Evolutionary conservation across 2,797 vertebrate species (phyloP), one percentile per base, ranked within the genome.

Genomic region (Gorsachius magnificus): DNA sequence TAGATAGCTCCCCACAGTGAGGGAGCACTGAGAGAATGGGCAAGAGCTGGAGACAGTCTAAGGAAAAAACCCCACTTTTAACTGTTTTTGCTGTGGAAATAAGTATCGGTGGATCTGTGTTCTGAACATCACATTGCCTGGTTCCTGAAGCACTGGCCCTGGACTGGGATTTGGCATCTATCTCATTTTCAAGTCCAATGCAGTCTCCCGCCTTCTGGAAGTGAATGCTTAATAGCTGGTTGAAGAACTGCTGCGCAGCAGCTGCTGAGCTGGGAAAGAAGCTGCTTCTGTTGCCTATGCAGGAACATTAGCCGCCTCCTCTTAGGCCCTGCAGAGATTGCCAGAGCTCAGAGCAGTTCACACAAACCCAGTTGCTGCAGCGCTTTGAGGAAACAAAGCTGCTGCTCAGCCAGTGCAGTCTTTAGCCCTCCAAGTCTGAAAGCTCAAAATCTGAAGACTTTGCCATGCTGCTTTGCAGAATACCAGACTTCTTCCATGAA

Each of bases 381-480:
- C 64, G 48, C 64, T 93, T 88, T 80, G 51, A 74, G 54, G 77
- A 77, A 64, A 6, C 36, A 85, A 87, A 92, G 51, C 50, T 81
- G 51, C 50, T 78, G 33, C 76, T 78, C 56, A 60, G 57, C 58
- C 53, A 68, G 61, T 48, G 46, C 50, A 54, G 53, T 61, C 61
- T 65, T 80, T 21, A 46, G 38, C n/a, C 22, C 29, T 87, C 36
- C 60, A 61, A 90, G 19, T 70, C 41, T 80, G 71, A 85, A 92
- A 89, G 36, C 68, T 89, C 81, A 61, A 85, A 95, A 82, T 29
- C 53, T 64, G 80, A 74, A 64, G 83, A 61, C 16, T 89, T 91
- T 89, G 81, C 71, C 41, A 36, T 95, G 83, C 41, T 92, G 35
- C 53, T 95, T 93, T 90, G 69, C 64, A 89, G 75, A 74, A 57